Base-by-base conservation (phyloP, 1,140 invertebrate species). In the Argopecten irradians region DNA sequence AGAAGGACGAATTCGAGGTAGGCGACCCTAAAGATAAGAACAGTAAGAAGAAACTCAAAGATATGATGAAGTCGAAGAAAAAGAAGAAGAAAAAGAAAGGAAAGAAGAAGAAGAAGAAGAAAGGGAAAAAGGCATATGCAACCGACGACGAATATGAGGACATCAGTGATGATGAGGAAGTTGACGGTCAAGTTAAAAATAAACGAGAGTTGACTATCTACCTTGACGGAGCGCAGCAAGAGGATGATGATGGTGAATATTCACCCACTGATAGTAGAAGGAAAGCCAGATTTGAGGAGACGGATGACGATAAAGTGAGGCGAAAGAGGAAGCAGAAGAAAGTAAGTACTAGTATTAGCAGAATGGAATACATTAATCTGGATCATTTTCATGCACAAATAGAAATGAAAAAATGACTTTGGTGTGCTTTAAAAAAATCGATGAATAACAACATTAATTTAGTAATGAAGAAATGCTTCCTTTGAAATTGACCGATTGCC, bases 1-100 rank as follows among this genome's bases (percentile, higher is more conserved):
- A 82, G 16, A 90, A 86, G 55, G 89, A 92, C 32, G 91, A 92
- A 34, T 89, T 90, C 34, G 86, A 88, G 36, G 41, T 46, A n/a
- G 88, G 84, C 34, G 36, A 82, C 34, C 11, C 55, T n/a, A 86
- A 85, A 35, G 34, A 82, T 19, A 83, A 41, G 43, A 43, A 39
- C 35, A 85, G 85, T 83, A 36, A 83, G 34, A 71, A 83, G 32
- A 39, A 83, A 86, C 28, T 92, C 2, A 89, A 89, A 85, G 91
- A 90, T n/a, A 3, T 92, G 39, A 88, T 87, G 1, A 55, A 85
- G 33, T 46, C 46, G 43, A 88, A 88, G 34, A 88, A 85, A 22
- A 85, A 85, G n/a, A 84, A 85, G 34, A 41, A 34, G 32, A 84
- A 85, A 46, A 84, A 85, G 22, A 35, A 28, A 41, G n/a, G n/a